A percentile compares a stretch with the other conserved stretches of the same genome.
These are phyloP conservation scores for Agrotis segetum DNA, from an alignment of 2,888 invertebrate genomes.

Conservation along the genomic window DNA sequence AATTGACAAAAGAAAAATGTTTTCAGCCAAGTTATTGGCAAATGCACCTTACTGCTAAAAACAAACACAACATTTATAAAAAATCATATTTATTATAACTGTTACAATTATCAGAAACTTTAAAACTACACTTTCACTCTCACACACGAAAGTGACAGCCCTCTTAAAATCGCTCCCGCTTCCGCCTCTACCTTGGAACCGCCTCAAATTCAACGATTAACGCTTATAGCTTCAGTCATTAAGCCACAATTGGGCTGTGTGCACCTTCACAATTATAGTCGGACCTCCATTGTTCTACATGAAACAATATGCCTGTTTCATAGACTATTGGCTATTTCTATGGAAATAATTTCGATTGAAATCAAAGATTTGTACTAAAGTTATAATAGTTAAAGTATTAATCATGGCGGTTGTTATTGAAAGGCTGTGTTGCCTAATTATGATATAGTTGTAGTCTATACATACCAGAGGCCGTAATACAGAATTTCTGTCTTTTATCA, in stretches of 20 bases:
- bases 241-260: constrained; percentile 83
- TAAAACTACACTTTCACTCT: constrained; percentile 16
- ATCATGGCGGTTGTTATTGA: constrained; percentile 31
- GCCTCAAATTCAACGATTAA: constrained; percentile 79
- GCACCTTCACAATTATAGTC: constrained; percentile 78
- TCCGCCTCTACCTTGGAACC: constrained; percentile 58
- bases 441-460: not conserved
- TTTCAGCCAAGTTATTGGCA: too few species aligned
- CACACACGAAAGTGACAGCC: constrained; percentile 16
- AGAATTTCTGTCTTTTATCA: too few species aligned
- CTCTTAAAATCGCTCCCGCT: constrained; percentile 55
- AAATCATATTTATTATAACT: too few species aligned
- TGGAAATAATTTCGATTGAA: constrained; percentile 56
- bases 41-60: too few species aligned
- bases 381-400: constrained; percentile 39
- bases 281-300: constrained; percentile 71
- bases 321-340: constrained; percentile 50
- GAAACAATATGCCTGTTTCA: constrained; percentile 57
- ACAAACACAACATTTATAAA: too few species aligned
- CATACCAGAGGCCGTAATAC: not conserved
- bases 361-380: constrained; percentile 47
- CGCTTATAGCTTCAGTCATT: constrained; percentile 85
- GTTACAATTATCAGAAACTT: too few species aligned
- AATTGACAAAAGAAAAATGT: too few species aligned
- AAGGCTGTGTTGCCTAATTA: not conserved